A percentile compares a stretch with the other conserved stretches of the same genome.
Conservation (phyloP, 1,140 invertebrate genomes). For the Centruroides sculpturatus region DNA sequence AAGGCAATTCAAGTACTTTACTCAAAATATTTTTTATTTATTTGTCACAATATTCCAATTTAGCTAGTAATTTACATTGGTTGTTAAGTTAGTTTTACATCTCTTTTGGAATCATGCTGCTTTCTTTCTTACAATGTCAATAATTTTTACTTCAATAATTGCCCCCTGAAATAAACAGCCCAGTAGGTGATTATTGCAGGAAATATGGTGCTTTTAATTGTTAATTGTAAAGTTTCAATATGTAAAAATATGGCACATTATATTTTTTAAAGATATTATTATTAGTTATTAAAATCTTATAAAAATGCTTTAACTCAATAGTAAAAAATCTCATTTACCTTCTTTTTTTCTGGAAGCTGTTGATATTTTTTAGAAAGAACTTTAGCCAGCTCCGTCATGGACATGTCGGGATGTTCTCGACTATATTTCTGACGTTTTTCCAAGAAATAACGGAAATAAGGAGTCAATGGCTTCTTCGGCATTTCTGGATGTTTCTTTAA, state of each 20-base stretch:
- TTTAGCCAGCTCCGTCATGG: slow-evolving; percentile 33
- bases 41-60: too few species aligned
- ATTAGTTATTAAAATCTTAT: too few species aligned
- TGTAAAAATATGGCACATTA: background rate
- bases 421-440: slow-evolving; percentile 31
- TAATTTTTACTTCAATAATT: too few species aligned
- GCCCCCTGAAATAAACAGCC: too few species aligned
- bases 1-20: too few species aligned
- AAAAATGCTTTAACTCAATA: background rate
- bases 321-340: slow-evolving; percentile 19
- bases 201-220: background rate
- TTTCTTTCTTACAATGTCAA: too few species aligned
- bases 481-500: slow-evolving; percentile 34
- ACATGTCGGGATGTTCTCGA: slow-evolving; percentile 30
- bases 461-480: slow-evolving; percentile 33
- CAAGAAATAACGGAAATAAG: slow-evolving; percentile 35
- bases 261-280: too few species aligned
- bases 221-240: background rate
- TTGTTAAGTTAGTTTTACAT: too few species aligned
- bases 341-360: slow-evolving; percentile 31
- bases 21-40: too few species aligned
- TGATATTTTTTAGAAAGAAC: slow-evolving; percentile 32
- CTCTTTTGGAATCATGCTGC: too few species aligned
- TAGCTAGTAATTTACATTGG: too few species aligned
- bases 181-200: too few species aligned